These are phyloP conservation scores for Rhorus exstirpatorius DNA, from an alignment of 2,888 invertebrate species.

Conservation along the genomic window DNA sequence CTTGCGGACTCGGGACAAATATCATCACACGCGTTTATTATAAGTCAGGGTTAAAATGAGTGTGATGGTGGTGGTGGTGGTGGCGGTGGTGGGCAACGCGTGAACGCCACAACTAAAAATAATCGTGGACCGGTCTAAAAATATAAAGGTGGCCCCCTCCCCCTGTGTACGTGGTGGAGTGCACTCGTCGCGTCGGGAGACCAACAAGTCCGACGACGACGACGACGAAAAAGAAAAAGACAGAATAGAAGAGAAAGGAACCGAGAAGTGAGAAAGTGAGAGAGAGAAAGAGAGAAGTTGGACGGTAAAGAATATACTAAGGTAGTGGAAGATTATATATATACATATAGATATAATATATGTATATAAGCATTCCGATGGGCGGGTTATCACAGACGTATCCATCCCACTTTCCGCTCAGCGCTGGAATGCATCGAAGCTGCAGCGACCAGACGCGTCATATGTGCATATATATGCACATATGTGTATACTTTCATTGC, in stretches of 20 bases:
- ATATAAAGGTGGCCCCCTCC: constrained; percentile 77
- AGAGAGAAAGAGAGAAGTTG: constrained; percentile 62
- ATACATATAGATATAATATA: constrained; percentile 51
- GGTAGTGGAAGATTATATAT: constrained; percentile 74
- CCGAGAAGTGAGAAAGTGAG: constrained; percentile 45
- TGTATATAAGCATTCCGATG: constrained; percentile 81
- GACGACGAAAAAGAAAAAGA: constrained; percentile 28
- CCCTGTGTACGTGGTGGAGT: constrained; percentile 46
- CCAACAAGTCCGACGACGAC: constrained; percentile 51
- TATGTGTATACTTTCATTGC: constrained; percentile 16
- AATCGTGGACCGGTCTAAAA: constrained; percentile 84
- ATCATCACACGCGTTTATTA: constrained; percentile 72
- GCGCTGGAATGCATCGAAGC: constrained; percentile 72
- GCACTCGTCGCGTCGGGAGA: constrained; percentile 49
- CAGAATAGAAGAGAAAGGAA: constrained; percentile 39
- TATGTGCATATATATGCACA: constrained; percentile 4
- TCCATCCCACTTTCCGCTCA: constrained; percentile 83
- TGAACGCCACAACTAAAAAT: constrained; percentile 84
- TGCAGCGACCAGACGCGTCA: constrained; percentile 59
- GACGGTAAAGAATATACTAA: constrained; percentile 72
- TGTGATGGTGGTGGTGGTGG: constrained; percentile 15
- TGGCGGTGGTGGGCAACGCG: constrained; percentile 80
- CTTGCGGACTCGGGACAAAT: constrained; percentile 15
- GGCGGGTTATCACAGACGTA: constrained; percentile 85
- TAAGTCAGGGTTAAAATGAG: constrained; percentile 84